Conservation (phyloP, 2,888 invertebrate species). For the Chrysotoxum bicinctum region DNA sequence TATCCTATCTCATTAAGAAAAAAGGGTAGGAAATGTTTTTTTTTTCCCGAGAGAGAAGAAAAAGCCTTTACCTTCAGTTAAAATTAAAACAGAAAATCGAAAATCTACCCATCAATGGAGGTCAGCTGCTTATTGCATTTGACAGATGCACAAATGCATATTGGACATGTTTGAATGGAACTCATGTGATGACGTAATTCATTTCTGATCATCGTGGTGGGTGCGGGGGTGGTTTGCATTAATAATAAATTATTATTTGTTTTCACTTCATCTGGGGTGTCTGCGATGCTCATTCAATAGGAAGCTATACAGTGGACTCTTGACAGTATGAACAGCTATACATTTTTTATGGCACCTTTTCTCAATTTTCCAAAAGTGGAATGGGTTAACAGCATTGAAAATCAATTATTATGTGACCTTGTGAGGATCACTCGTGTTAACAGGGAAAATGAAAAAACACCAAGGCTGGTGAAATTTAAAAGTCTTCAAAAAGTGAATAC, state of each 20-base stretch:
- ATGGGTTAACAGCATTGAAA: no score
- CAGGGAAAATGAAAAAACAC: no score
- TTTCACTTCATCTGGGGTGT: conserved; percentile 1
- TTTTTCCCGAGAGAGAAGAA: background rate
- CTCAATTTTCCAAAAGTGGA: no score
- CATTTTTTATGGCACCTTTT: no score
- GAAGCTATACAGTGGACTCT: background rate
- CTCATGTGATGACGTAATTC: conserved; percentile 3
- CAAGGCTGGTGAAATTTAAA: no score
- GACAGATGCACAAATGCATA: conserved; percentile 43
- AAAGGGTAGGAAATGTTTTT: conserved; percentile 7
- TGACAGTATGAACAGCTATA: background rate
- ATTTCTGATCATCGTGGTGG: conserved; percentile 4
- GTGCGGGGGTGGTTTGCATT: background rate
- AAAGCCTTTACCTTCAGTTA: conserved; percentile 5
- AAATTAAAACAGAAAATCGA: background rate
- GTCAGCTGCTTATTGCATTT: conserved; percentile 50
- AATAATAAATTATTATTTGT: conserved; percentile 22
- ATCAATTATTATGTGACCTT: no score
- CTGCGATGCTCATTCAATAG: background rate
- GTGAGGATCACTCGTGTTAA: no score
- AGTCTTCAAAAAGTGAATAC: no score
- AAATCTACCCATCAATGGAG: conserved; percentile 46
- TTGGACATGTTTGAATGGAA: background rate
- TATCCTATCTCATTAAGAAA: background rate